phyloP scores from a whole-genome alignment of 2,113 vertebrate species.

The Speoplatyrhinus poulsoni region DNA sequence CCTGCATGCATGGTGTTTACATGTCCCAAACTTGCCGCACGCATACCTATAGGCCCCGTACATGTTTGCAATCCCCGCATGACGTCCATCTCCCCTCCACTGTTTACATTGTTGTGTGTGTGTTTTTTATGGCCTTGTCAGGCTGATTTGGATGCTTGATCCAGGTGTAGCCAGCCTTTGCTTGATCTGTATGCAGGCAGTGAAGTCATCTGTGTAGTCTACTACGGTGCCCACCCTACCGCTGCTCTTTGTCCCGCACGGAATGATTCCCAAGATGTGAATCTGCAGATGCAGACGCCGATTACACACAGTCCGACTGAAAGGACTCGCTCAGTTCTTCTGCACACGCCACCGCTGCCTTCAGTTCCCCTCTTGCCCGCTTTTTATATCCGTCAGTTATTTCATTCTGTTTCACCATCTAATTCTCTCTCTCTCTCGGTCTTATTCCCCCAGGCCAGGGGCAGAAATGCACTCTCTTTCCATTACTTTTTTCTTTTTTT shows the following conservation, averaged over 20 bases:
- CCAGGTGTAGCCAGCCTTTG: conserved; percentile 29
- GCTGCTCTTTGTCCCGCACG: conserved; percentile 39
- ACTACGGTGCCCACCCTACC: conserved; percentile 1
- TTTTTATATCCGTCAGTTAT: conserved; percentile 4
- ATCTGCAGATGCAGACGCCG: conserved; percentile 29
- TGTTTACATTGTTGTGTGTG: background rate
- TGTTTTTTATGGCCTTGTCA: conserved; percentile 41
- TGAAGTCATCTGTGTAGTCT: conserved; percentile 4
- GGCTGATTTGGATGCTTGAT: conserved; percentile 55
- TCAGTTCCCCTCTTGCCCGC: background rate
- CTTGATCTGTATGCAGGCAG: conserved; percentile 53
- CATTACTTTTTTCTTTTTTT: background rate
- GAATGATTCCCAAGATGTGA: conserved; percentile 40
- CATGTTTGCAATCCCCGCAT: conserved; percentile 16
- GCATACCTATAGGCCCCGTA: conserved; percentile 28
- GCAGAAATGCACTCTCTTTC: conserved; percentile 3
- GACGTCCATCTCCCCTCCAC: conserved; percentile 20
- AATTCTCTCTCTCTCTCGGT: conserved; percentile 4
- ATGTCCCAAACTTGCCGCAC: conserved; percentile 50
- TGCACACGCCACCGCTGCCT: background rate
- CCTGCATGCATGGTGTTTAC: conserved; percentile 52
- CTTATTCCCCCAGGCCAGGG: background rate
- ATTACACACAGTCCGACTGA: conserved; percentile 14
- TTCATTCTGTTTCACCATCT: background rate
- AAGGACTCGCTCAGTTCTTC: conserved; percentile 10